Conservation (phyloP, 2,888 invertebrate genomes). For the Callosobruchus maculatus region DNA sequence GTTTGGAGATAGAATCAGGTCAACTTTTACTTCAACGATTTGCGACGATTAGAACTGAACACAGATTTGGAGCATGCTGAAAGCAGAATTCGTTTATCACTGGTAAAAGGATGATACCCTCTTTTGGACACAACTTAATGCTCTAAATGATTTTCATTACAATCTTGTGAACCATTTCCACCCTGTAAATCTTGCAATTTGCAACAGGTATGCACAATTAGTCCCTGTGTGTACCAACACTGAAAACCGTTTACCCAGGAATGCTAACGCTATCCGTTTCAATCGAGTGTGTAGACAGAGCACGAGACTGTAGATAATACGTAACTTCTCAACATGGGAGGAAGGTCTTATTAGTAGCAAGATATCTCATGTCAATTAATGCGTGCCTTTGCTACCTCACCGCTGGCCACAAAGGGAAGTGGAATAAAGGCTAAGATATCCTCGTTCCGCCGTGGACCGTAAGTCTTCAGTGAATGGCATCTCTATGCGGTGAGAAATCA, state of each 20-base stretch:
- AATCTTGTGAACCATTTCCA: not conserved
- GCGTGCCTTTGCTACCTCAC: constrained; percentile 17
- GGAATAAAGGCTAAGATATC: constrained; percentile 14
- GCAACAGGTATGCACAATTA: not conserved
- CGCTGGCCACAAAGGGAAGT: not conserved
- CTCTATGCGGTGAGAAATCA: constrained; percentile 25
- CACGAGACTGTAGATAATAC: constrained; percentile 22
- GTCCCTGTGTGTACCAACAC: not conserved
- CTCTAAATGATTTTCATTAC: too few relatives aligned
- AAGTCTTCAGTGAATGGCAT: constrained; percentile 23
- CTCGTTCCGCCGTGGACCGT: constrained; percentile 25
- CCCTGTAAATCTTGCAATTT: not conserved
- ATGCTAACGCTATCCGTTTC: not conserved
- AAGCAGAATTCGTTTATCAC: too few relatives aligned
- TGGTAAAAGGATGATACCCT: too few relatives aligned
- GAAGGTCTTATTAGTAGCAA: constrained; percentile 30
- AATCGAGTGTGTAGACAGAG: not conserved
- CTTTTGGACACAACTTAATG: too few relatives aligned
- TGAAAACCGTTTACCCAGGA: not conserved
- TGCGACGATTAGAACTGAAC: too few relatives aligned
- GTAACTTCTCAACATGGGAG: constrained; percentile 22
- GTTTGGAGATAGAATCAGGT: too few relatives aligned
- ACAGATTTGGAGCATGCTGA: too few relatives aligned
- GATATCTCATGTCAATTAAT: constrained; percentile 33
- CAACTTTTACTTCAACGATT: too few relatives aligned